phyloP scores from a whole-genome alignment of 2,888 invertebrate species.

The Hydriomena furcata region DNA sequence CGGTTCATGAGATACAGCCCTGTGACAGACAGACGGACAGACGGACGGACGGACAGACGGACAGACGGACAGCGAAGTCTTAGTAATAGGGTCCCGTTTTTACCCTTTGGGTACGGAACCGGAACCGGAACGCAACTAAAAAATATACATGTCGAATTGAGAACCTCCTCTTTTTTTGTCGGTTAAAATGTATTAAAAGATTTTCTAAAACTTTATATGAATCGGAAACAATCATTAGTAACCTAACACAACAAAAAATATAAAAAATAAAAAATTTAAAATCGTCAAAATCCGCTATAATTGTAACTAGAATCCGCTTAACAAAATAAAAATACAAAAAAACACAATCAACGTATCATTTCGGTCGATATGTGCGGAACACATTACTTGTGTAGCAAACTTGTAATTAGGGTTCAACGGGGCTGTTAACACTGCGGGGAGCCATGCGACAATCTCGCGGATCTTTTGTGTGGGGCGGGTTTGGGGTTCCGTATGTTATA shows the following conservation, averaged over 20 bases:
- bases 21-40: no score
- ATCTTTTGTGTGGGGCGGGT: conserved; percentile 43
- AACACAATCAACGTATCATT: conserved; percentile 30
- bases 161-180: no score
- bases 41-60: no score
- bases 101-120: no score
- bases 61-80: no score
- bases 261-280: conserved; percentile 2
- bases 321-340: conserved; percentile 21
- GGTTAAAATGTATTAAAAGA: no score
- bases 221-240: not conserved
- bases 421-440: conserved; percentile 53
- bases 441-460: conserved; percentile 46
- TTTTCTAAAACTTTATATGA: no score
- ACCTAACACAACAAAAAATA: not conserved
- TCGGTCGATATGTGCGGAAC: conserved; percentile 36
- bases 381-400: conserved; percentile 32
- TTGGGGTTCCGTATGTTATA: conserved; percentile 40
- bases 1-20: no score
- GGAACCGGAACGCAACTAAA: no score
- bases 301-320: conserved; percentile 24
- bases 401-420: conserved; percentile 50
- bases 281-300: not conserved
- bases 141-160: no score
- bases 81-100: no score